Evolutionary conservation across 2,113 vertebrate genomes (phyloP).

Genomic region (Zosterops lateralis): DNA sequence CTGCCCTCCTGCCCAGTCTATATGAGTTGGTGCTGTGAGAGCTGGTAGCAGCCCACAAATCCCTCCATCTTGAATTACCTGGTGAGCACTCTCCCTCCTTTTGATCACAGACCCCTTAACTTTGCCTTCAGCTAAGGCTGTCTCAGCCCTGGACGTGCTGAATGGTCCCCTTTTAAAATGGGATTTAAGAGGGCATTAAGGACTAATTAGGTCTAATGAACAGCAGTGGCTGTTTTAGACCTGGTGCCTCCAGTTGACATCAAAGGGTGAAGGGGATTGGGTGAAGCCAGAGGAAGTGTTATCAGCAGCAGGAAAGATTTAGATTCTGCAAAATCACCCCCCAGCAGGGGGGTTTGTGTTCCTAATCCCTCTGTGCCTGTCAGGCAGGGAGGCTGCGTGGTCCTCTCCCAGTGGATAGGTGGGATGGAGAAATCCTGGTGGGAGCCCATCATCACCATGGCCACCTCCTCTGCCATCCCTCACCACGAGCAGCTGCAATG

Average conservation of each 20-base stretch:
- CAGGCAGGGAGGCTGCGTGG: fast-evolving
- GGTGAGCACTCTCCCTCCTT: neutral
- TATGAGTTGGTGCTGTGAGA: neutral
- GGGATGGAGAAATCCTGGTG: neutral
- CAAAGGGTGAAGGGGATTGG: constrained; percentile 6
- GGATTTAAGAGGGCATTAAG: constrained; percentile 56
- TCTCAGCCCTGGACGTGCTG: neutral
- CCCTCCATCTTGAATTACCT: neutral
- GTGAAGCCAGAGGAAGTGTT: neutral
- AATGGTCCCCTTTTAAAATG: constrained; percentile 48
- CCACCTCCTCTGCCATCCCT: neutral
- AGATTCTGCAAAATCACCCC: neutral
- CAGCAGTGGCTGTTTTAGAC: constrained; percentile 27
- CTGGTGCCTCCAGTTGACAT: constrained; percentile 44
- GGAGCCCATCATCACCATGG: neutral
- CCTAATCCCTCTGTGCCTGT: constrained; percentile 15
- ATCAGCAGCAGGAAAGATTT: constrained; percentile 29
- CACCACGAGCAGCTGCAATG: fast-evolving
- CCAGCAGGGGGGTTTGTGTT: neutral
- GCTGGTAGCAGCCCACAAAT: neutral
- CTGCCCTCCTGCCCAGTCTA: neutral
- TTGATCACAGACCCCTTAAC: neutral
- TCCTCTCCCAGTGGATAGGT: neutral
- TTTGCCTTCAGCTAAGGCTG: constrained; percentile 17
- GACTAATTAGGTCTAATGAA: constrained; percentile 69